Evolutionary conservation across 2,888 invertebrate genomes (phyloP).

Genomic region (Mactromeris polynyma): DNA sequence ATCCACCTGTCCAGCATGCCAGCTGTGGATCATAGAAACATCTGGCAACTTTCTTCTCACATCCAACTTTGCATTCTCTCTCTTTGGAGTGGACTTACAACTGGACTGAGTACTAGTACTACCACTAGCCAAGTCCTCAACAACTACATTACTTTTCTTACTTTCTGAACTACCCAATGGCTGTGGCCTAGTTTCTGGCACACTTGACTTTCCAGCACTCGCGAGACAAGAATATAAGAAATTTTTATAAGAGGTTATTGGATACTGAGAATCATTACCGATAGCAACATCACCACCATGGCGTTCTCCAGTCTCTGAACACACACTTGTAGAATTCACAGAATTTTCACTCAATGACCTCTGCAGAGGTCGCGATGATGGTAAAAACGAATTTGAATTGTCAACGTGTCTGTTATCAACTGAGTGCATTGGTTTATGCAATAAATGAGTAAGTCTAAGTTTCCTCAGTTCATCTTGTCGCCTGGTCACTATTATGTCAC

Average conservation of each 20-base stretch:
- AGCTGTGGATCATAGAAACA: conserved; percentile 59
- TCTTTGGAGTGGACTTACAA: conserved; percentile 30
- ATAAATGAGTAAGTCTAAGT: conserved; percentile 65
- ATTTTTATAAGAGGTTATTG: conserved; percentile 62
- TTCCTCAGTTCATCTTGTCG: conserved; percentile 60
- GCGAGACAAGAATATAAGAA: conserved; percentile 30
- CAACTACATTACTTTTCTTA: background rate
- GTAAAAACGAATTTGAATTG: background rate
- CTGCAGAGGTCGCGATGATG: conserved; percentile 18
- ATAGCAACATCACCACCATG: conserved; percentile 60
- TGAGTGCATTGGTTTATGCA: conserved; percentile 43
- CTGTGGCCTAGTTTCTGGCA: background rate
- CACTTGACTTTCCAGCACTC: background rate
- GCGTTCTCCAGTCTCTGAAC: conserved; percentile 80
- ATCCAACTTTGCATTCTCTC: conserved; percentile 11
- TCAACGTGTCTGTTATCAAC: conserved; percentile 14
- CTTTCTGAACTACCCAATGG: background rate
- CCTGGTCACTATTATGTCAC: conserved; percentile 61
- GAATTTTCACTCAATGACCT: conserved; percentile 61
- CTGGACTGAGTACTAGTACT: background rate
- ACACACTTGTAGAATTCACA: conserved; percentile 73
- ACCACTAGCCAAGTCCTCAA: background rate
- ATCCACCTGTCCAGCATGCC: conserved; percentile 52
- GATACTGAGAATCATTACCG: conserved; percentile 78
- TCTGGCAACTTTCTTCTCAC: conserved; percentile 19